Conservation (phyloP, 2,113 vertebrate species). For the Sialia sialis region DNA sequence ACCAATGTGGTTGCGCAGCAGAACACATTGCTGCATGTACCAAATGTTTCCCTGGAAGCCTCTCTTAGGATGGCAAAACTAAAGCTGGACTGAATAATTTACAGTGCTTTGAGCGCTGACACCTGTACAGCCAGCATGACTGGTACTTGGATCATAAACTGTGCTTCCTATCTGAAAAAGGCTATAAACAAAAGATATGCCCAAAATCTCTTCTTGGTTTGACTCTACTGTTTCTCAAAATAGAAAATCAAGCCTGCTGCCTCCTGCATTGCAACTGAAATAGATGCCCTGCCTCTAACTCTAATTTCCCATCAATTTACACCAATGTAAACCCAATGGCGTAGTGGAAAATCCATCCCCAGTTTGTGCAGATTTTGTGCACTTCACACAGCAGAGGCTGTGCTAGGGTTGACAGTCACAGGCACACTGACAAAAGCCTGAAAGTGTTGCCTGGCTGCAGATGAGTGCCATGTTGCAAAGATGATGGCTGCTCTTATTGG, state of each 20-base stretch:
- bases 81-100: not conserved
- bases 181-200: not conserved
- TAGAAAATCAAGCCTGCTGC: not conserved
- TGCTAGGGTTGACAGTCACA: not conserved
- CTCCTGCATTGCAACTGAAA: not conserved
- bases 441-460: not conserved
- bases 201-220: not conserved
- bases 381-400: not conserved
- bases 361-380: not conserved
- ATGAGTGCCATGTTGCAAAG: not conserved
- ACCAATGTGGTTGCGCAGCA: not conserved
- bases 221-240: not conserved
- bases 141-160: not conserved
- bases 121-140: not conserved
- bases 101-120: not conserved
- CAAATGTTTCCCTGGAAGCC: not conserved
- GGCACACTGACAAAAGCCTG: not conserved
- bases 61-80: not conserved
- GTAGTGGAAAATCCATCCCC: not conserved
- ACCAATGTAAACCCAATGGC: not conserved
- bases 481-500: not conserved
- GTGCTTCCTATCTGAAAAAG: not conserved
- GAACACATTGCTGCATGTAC: not conserved
- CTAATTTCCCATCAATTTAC: not conserved
- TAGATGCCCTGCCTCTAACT: not conserved